A percentile compares a stretch with the other conserved stretches of the same genome.
phyloP scores from a whole-genome alignment of 35 echinoderm and acorn worm genomes.

The Chiridota heheva region DNA sequence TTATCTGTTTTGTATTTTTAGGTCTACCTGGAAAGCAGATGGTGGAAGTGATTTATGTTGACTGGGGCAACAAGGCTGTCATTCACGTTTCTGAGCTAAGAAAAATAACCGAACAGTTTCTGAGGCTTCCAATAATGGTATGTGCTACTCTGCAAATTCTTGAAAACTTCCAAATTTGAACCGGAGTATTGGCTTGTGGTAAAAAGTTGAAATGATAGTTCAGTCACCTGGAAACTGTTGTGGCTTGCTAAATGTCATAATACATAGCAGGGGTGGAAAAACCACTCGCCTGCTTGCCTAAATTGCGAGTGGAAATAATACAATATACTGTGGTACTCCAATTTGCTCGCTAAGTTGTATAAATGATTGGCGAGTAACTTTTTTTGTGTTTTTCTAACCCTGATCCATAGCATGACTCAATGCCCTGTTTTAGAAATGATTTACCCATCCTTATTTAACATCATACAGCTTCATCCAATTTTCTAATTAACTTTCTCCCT shows the following conservation, averaged over 20 bases:
- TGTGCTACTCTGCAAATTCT: not conserved
- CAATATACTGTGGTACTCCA: too few species aligned
- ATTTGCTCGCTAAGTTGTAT: too few species aligned
- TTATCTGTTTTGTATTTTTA: conserved; percentile 4
- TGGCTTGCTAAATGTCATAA: not conserved
- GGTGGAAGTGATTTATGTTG: conserved; percentile 85
- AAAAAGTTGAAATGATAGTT: not conserved
- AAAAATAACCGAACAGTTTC: conserved; percentile 74
- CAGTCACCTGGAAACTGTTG: not conserved
- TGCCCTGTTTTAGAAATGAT: too few species aligned
- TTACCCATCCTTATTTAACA: too few species aligned
- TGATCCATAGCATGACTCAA: too few species aligned
- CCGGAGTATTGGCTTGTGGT: not conserved
- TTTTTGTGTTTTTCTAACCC: too few species aligned
- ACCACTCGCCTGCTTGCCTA: not conserved
- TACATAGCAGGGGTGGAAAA: not conserved
- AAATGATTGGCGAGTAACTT: too few species aligned
- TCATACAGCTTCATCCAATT: too few species aligned
- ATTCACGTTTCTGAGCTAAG: conserved; percentile 54
- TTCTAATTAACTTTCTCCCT: too few species aligned
- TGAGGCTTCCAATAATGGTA: conserved; percentile 84
- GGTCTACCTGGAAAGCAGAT: conserved; percentile 64
- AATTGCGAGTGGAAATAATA: too few species aligned
- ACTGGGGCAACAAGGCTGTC: conserved; percentile 74
- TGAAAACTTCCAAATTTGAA: not conserved